Base-by-base conservation (phyloP, 2,888 invertebrate genomes). In the Acanthosoma haemorrhoidale region DNA sequence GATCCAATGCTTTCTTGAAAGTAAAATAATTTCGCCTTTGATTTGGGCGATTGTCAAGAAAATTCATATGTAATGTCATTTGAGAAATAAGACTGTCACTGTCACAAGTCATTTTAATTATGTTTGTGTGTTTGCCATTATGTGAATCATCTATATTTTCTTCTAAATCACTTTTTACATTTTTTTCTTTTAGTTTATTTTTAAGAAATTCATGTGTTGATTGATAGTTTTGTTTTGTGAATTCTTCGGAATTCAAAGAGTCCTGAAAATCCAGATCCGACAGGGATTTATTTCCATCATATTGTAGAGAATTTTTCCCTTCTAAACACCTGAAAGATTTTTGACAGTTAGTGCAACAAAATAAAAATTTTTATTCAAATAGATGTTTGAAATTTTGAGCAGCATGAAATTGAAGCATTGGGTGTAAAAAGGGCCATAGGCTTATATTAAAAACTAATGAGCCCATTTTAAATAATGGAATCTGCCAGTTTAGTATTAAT, bases 81-180 rank as follows among this genome's bases (percentile, higher is more conserved):
- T 39, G 25, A 4, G 39, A 21, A 36, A 64, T 64, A 16, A 39
- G 64, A 15, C 18, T 41, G 11, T 64, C 64, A 64, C 64, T 64
- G 41, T 64, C 64, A 64, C 64, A 64, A 9, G 39, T 25, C 64
- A 64, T 64, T 64, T 39, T 64, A 15, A 64, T 64, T 6, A 64
- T 38, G 29, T 64, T 64, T 64, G 16, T n/a, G 16, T 64, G 64
- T 29, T 64, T 38, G 25, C 31, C 31, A 16, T 21, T 25, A 8
- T 13, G 25, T 13, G 29, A 25, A n/a, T 2, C 1, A 1, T 29
- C 29, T 25, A n/a, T 43, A 15, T 4, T 51, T 21, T 25, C 29
- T 25, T 25, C 29, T n/a, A 13, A 21, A n/a, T 6, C 5, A 51
- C 15, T 31, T 25, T 41, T 29, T n/a, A 15, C 2, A 15, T 41